Conservation (phyloP, 1,140 invertebrate genomes). For the Antheraea pernyi region DNA sequence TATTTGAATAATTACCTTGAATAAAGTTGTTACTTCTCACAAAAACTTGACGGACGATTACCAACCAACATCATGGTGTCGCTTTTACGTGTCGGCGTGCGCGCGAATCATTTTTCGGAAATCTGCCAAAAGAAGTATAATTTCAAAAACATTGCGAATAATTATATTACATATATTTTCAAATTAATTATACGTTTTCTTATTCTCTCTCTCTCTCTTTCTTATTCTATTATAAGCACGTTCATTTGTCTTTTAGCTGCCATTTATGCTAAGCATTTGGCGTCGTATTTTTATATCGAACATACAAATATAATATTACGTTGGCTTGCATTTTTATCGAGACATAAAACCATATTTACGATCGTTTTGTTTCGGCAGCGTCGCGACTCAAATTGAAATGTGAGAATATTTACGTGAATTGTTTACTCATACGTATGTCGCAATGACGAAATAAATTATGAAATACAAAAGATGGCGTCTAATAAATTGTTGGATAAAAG, state of each 20-base stretch:
- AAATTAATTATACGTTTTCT: too few relatives aligned
- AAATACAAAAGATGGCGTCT: neutral
- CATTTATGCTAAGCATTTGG: neutral
- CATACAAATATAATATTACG: neutral
- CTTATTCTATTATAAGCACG: too few relatives aligned
- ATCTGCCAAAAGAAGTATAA: too few relatives aligned
- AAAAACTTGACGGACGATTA: too few relatives aligned
- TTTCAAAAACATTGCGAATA: too few relatives aligned
- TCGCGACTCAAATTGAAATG: neutral
- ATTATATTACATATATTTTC: too few relatives aligned
- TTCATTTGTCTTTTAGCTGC: neutral
- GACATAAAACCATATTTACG: conserved; percentile 3
- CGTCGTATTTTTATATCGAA: neutral
- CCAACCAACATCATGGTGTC: too few relatives aligned
- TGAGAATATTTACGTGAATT: conserved; percentile 1
- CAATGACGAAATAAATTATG: neutral
- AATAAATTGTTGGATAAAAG: neutral
- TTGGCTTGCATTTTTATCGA: neutral
- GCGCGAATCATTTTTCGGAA: too few relatives aligned
- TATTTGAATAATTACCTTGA: too few relatives aligned
- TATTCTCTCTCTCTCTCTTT: too few relatives aligned
- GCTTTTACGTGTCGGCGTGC: too few relatives aligned
- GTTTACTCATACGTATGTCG: neutral
- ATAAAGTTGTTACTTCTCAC: too few relatives aligned
- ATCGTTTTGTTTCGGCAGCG: neutral